Evolutionary conservation across 2,113 vertebrate genomes (phyloP).

Genomic region (Eurystomus gularis): DNA sequence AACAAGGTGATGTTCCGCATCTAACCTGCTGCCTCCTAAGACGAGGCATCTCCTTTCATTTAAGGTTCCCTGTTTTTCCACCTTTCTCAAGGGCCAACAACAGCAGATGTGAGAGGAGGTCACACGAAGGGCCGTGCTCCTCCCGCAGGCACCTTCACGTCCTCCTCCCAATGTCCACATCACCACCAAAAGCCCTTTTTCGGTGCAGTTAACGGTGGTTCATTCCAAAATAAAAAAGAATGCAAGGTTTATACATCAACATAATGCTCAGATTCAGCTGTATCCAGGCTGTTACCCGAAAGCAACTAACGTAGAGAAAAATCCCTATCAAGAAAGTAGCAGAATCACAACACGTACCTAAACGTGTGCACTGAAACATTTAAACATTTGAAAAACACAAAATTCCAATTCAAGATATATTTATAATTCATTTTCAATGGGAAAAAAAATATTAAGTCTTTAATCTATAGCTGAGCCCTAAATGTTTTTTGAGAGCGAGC

Average conservation of each 20-base stretch:
- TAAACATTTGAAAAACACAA: neutral
- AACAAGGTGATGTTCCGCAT: neutral
- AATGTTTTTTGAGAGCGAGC: neutral
- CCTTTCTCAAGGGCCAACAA: neutral
- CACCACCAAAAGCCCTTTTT: fast-evolving
- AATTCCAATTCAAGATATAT: neutral
- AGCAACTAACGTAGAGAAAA: neutral
- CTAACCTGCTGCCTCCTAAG: neutral
- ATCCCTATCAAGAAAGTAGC: neutral
- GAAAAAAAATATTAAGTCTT: neutral
- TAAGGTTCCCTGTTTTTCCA: fast-evolving
- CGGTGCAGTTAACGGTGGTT: fast-evolving
- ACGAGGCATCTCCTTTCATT: fast-evolving
- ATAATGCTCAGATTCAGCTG: fast-evolving
- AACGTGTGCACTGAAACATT: no score
- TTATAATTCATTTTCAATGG: neutral
- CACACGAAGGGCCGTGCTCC: fast-evolving
- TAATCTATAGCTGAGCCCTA: neutral
- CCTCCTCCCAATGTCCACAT: fast-evolving
- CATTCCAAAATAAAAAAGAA: neutral
- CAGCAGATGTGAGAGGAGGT: fast-evolving
- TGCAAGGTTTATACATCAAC: neutral
- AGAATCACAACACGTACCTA: neutral
- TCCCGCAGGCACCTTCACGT: fast-evolving
- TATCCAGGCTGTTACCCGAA: neutral